phyloP scores from a whole-genome alignment of 2,797 vertebrate genomes.

The Anguilla marmorata region DNA sequence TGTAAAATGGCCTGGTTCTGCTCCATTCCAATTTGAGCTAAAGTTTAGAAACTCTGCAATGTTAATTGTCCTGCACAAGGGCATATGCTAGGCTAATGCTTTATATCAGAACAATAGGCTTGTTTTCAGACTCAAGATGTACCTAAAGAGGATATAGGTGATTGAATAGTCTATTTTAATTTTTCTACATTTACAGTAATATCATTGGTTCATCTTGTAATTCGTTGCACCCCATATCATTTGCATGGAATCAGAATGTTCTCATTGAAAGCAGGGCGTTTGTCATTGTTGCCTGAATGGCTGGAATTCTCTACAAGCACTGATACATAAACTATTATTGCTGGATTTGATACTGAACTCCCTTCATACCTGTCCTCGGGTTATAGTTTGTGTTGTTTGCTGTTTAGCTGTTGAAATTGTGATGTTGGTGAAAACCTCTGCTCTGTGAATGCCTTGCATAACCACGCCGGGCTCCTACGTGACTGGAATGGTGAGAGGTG shows the following conservation, averaged over 20 bases:
- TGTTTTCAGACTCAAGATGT: neutral
- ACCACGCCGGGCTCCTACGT: neutral
- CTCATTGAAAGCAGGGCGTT: neutral
- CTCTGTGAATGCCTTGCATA: slow-evolving; percentile 4
- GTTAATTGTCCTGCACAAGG: neutral
- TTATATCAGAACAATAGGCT: neutral
- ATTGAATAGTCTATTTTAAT: neutral
- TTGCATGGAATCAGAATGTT: neutral
- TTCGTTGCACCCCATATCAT: neutral
- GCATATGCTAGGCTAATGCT: neutral
- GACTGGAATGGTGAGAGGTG: slow-evolving; percentile 12
- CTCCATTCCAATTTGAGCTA: neutral
- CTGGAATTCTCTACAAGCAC: neutral
- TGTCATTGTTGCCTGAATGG: neutral
- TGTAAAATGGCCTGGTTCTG: neutral
- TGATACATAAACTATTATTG: neutral
- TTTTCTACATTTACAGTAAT: neutral
- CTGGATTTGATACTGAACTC: neutral
- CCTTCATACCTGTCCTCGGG: neutral
- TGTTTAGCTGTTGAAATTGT: neutral
- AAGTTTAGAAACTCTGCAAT: neutral
- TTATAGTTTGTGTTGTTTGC: neutral
- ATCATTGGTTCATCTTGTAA: neutral
- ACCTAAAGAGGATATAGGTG: neutral
- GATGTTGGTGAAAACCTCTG: neutral